Conservation (phyloP, 2,888 invertebrate species). For the Cephonodes hylas region DNA sequence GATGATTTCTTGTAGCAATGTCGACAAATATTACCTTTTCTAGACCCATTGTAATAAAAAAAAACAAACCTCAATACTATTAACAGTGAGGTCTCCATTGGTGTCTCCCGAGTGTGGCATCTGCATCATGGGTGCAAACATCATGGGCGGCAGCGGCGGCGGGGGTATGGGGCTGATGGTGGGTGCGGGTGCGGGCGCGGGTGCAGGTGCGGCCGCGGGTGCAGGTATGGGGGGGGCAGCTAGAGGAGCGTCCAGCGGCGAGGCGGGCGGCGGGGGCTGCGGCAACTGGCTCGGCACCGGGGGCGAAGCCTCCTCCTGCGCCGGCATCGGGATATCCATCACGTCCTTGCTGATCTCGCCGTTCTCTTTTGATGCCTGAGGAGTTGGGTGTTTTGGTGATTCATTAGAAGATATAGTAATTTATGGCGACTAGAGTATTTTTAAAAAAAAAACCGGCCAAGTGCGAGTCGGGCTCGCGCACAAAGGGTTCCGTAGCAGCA, state of each 20-base stretch:
- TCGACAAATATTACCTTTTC: too few relatives aligned
- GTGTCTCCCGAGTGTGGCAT: neutral
- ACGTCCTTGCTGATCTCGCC: conserved; percentile 62
- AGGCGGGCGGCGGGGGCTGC: conserved; percentile 35
- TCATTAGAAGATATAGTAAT: too few relatives aligned
- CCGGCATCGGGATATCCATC: conserved; percentile 87
- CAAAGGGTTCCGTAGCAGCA: too few relatives aligned
- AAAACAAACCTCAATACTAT: neutral
- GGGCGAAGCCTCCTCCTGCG: neutral
- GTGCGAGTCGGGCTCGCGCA: too few relatives aligned
- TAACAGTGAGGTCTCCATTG: neutral
- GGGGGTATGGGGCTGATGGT: conserved; percentile 32
- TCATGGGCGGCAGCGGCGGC: neutral
- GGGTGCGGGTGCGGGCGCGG: conserved; percentile 39
- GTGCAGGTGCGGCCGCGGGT: neutral
- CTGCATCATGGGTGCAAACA: neutral
- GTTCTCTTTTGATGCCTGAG: conserved; percentile 64
- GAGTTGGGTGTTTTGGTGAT: neutral
- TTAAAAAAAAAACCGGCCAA: too few relatives aligned
- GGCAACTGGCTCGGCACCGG: conserved; percentile 25
- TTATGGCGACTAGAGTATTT: too few relatives aligned
- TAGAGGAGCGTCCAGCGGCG: conserved; percentile 20
- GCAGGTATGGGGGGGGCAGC: neutral
- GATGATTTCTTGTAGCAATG: too few relatives aligned
- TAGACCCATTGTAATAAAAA: neutral